Percentiles rank a stretch among this genome's conserved stretches.
Conservation (phyloP, 2,888 invertebrate genomes). For the Cheilosia urbana region DNA sequence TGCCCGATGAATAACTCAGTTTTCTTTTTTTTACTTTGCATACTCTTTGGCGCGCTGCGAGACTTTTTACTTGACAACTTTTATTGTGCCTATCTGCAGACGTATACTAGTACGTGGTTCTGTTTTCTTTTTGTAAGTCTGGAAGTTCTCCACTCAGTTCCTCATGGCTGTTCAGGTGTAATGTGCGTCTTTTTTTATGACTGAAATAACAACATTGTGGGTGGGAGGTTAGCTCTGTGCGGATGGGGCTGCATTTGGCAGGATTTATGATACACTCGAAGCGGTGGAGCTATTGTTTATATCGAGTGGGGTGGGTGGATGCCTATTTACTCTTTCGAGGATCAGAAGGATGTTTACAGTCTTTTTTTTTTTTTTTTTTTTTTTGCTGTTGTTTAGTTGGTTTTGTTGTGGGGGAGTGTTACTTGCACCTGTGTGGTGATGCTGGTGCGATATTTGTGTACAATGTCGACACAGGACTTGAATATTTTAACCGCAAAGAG, state of each 20-base stretch:
- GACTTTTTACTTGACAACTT: conserved; percentile 57
- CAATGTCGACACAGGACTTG: conserved; percentile 55
- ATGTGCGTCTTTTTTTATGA: conserved; percentile 65
- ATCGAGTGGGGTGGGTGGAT: conserved; percentile 41
- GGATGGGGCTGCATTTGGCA: conserved; percentile 30
- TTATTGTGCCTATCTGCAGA: conserved; percentile 51
- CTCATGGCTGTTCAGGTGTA: conserved; percentile 50
- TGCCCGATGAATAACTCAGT: conserved; percentile 49
- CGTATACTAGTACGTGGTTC: conserved; percentile 13
- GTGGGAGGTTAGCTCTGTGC: not conserved
- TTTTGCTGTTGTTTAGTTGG: conserved; percentile 43
- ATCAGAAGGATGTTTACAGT: conserved; percentile 48
- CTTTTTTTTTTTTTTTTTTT: conserved; percentile 14
- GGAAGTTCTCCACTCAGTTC: conserved; percentile 50
- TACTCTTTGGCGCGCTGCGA: conserved; percentile 60
- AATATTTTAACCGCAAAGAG: conserved; percentile 64
- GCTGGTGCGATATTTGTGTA: conserved; percentile 34
- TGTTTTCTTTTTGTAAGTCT: conserved; percentile 10
- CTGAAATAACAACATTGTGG: conserved; percentile 26
- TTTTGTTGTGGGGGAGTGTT: conserved; percentile 60
- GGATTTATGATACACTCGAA: conserved; percentile 60
- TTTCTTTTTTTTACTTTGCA: conserved; percentile 61
- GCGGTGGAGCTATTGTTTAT: conserved; percentile 41
- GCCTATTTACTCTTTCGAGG: conserved; percentile 59
- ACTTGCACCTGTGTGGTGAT: conserved; percentile 63